A percentile compares a stretch with the other conserved stretches of the same genome.
phyloP scores from a whole-genome alignment of 2,113 vertebrate genomes.

The Apistogramma diplotaenia region DNA sequence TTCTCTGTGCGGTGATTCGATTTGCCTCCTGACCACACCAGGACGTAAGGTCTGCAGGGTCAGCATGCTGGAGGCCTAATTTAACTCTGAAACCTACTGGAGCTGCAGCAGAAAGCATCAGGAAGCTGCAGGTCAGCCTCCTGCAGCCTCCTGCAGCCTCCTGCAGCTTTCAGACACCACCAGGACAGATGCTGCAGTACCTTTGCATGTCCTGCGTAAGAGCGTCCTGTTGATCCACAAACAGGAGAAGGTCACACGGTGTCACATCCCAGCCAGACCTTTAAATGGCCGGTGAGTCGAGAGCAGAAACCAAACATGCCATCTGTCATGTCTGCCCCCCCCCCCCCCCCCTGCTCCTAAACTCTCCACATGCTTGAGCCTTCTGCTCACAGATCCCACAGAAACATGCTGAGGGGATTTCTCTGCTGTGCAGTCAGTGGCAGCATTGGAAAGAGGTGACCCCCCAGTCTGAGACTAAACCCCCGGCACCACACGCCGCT shows the following conservation, averaged over 20 bases:
- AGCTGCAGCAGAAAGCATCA: not conserved
- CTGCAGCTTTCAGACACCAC: not conserved
- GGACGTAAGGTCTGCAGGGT: not conserved
- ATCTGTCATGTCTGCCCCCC: slow-evolving; percentile 16
- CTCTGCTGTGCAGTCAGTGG: not conserved
- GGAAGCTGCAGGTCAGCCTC: not conserved
- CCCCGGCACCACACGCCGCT: slow-evolving; percentile 8
- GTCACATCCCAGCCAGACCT: not conserved
- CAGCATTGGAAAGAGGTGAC: not conserved
- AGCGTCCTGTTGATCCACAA: not conserved
- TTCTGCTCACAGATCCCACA: no score
- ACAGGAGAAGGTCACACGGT: not conserved
- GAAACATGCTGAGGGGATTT: not conserved
- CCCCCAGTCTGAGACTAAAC: not conserved
- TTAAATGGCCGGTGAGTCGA: not conserved
- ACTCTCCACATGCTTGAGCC: no score
- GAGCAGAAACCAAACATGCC: not conserved
- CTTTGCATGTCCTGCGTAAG: not conserved
- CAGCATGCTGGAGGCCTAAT: not conserved
- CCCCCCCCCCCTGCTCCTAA: no score
- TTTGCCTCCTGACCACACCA: not conserved
- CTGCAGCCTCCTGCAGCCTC: not conserved
- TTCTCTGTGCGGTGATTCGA: not conserved
- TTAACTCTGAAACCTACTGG: not conserved
- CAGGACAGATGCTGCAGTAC: not conserved